These are phyloP conservation scores for Brachyhypopomus occidentalis DNA, from an alignment of 2,113 vertebrate genomes.

Conservation along the genomic window DNA sequence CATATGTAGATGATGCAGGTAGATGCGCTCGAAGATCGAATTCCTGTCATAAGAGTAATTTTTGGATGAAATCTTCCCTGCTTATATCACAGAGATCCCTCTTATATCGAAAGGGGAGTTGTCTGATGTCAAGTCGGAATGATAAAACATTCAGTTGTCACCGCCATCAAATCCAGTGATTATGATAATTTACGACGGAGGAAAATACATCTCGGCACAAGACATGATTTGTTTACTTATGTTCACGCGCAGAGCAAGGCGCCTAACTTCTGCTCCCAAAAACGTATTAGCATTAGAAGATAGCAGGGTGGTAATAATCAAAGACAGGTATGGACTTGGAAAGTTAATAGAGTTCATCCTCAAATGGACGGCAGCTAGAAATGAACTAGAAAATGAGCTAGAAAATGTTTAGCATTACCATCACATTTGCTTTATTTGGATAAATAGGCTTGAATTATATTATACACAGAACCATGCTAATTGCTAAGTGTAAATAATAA, in stretches of 20 bases:
- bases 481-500: too few relatives aligned
- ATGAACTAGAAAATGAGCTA: too few relatives aligned
- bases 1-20: not conserved
- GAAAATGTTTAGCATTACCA: too few relatives aligned
- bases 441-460: too few relatives aligned
- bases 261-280: too few relatives aligned
- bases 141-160: not conserved
- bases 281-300: too few relatives aligned
- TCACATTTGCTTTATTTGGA: too few relatives aligned
- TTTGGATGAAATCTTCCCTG: not conserved
- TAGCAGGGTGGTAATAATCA: not conserved
- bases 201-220: not conserved
- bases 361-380: not conserved
- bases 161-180: not conserved
- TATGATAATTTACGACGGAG: too few relatives aligned
- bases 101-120: not conserved
- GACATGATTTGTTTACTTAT: not conserved
- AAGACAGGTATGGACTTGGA: not conserved
- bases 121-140: not conserved
- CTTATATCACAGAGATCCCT: not conserved
- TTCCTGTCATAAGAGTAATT: not conserved
- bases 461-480: too few relatives aligned
- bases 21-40: not conserved
- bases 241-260: too few relatives aligned
- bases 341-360: not conserved